phyloP scores from a whole-genome alignment of 2,888 invertebrate genomes.

The Drosophila quinaria region DNA sequence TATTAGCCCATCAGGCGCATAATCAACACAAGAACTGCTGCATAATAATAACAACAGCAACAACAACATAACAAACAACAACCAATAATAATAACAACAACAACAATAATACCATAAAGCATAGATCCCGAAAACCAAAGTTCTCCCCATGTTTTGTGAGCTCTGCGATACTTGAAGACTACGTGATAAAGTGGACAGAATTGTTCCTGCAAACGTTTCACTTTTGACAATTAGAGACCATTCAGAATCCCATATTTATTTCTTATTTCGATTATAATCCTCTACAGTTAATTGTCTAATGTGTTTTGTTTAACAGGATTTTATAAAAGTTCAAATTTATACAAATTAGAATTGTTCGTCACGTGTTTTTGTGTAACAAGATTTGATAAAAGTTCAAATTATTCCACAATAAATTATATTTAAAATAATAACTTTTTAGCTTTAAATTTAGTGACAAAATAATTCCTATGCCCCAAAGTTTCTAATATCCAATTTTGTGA shows the following conservation, averaged over 20 bases:
- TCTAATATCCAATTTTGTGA: too few relatives aligned
- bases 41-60: constrained; percentile 70
- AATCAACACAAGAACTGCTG: constrained; percentile 73
- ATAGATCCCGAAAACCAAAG: constrained; percentile 23
- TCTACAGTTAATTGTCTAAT: constrained; percentile 33
- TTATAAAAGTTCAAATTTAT: not conserved
- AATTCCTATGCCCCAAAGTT: too few relatives aligned
- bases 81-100: constrained; percentile 49
- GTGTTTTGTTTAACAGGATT: constrained; percentile 22
- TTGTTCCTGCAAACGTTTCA: constrained; percentile 30
- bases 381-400: too few relatives aligned
- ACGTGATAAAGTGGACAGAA: constrained; percentile 78
- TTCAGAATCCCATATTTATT: constrained; percentile 9
- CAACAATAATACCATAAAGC: constrained; percentile 10
- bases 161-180: constrained; percentile 65
- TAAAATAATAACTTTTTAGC: too few relatives aligned
- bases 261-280: constrained; percentile 50
- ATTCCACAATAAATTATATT: too few relatives aligned
- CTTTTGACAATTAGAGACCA: constrained; percentile 24
- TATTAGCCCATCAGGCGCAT: constrained; percentile 73
- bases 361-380: too few relatives aligned
- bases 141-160: constrained; percentile 33
- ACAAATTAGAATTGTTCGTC: not conserved
- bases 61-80: constrained; percentile 60
- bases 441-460: too few relatives aligned